phyloP scores from a whole-genome alignment of 2,113 vertebrate genomes.

The Pardalotus punctatus region DNA sequence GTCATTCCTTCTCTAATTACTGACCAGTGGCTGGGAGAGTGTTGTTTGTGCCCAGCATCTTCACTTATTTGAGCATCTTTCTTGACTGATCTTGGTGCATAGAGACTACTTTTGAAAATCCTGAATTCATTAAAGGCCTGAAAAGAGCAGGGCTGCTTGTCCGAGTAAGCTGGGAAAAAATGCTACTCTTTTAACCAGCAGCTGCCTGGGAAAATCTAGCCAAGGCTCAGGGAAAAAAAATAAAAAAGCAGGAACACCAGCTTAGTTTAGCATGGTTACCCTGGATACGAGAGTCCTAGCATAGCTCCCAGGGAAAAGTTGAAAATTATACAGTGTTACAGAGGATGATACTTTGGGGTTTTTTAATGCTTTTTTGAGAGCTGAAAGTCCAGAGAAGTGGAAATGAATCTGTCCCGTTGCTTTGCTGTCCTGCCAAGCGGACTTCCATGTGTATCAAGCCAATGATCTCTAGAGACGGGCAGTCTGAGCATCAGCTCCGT shows the following conservation, averaged over 20 bases:
- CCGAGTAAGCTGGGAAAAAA: background rate
- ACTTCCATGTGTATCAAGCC: background rate
- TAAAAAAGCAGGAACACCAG: background rate
- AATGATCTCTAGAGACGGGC: fast-evolving
- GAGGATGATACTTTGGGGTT: background rate
- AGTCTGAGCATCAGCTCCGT: background rate
- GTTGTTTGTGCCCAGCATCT: background rate
- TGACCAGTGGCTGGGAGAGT: background rate
- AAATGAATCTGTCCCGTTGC: background rate
- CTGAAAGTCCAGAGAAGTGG: background rate
- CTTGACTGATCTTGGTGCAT: background rate
- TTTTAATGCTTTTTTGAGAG: background rate
- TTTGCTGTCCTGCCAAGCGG: background rate
- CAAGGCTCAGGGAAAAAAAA: background rate
- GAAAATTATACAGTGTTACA: background rate
- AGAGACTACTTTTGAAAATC: background rate
- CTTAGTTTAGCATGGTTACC: constrained; percentile 13
- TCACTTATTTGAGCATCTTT: background rate
- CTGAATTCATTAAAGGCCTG: background rate
- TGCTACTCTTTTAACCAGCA: background rate
- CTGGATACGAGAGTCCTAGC: background rate
- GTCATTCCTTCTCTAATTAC: background rate
- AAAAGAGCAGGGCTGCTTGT: constrained; percentile 1
- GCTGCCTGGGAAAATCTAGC: background rate
- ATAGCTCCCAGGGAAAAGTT: background rate